Base-by-base conservation (phyloP, 2,113 vertebrate species). In the Chlamydotis undulata region DNA sequence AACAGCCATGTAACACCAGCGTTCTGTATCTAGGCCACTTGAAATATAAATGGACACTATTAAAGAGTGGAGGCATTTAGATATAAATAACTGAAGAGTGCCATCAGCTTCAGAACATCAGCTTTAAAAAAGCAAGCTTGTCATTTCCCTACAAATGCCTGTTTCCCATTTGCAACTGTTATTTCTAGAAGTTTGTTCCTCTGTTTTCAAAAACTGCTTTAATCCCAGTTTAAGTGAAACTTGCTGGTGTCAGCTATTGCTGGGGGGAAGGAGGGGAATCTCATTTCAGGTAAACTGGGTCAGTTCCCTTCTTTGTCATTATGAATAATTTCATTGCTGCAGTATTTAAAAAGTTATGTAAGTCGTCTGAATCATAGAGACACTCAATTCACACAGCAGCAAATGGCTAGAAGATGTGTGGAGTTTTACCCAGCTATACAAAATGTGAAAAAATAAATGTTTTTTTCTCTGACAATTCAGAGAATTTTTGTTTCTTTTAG, bases 271-370 rank as follows among this genome's bases (percentile, higher is more conserved):
- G 50, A 93, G 52, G 55, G 12, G 70, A 95, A 85, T 92, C 52
- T 94, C 75, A 91, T 94, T 97, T 94, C 59, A 59, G 75, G 74
- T 91, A 93, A 96, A 96, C 74, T 94, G 83, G 95, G 96, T 94
- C 95, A 94, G 59, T 82, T 96, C 94, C 83, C 93, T 95, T 53
- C 87, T 93, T 96, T 92, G 71, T 92, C 87, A 69, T 95, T 94
- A 91, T 89, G 92, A 95, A 94, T 94, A 94, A 95, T 94, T 96
- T 96, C 77, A 79, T 76, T 94, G 65, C 77, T 76, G 57, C 59
- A 82, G 45, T 87, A 92, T 83, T 23, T 83, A 90, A 89, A 47
- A 71, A 77, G 69, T 92, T 93, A 89, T 41, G n/a, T 92, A 95
- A 95, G 65, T 84, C 83, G 55, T 85, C 83, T 91, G 61, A 57